phyloP scores from a whole-genome alignment of 2,113 vertebrate genomes.

The Eudorcas thomsonii region DNA sequence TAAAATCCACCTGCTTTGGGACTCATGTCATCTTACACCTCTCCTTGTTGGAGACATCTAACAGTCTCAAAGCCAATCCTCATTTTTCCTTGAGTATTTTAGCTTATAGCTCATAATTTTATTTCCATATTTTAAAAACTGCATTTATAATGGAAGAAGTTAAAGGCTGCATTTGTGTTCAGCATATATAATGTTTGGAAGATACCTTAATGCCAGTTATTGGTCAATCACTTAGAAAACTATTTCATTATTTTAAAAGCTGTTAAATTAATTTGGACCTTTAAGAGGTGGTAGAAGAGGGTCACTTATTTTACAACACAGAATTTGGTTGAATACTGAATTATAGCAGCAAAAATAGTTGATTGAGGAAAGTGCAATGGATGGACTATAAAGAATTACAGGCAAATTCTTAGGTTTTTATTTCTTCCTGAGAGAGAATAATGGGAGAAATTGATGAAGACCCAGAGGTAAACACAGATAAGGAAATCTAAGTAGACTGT shows the following conservation, averaged over 20 bases:
- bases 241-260: constrained; percentile 43
- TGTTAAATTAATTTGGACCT: constrained; percentile 28
- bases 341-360: constrained; percentile 7
- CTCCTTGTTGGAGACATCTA: background rate
- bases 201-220: background rate
- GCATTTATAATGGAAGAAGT: background rate
- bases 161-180: background rate
- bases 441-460: background rate
- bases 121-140: background rate
- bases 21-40: background rate
- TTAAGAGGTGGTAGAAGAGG: constrained; percentile 30
- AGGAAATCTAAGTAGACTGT: constrained; percentile 9
- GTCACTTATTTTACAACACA: background rate
- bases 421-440: background rate
- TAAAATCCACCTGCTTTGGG: background rate
- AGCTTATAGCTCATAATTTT: background rate
- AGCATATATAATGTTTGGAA: background rate
- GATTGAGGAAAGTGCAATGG: background rate
- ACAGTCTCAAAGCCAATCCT: background rate
- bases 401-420: background rate
- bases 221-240: background rate
- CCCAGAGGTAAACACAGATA: background rate
- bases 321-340: constrained; percentile 46
- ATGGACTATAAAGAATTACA: constrained; percentile 12
- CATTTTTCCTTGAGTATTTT: background rate